Conservation (phyloP, 2,113 vertebrate genomes). For the Anguilla rostrata region DNA sequence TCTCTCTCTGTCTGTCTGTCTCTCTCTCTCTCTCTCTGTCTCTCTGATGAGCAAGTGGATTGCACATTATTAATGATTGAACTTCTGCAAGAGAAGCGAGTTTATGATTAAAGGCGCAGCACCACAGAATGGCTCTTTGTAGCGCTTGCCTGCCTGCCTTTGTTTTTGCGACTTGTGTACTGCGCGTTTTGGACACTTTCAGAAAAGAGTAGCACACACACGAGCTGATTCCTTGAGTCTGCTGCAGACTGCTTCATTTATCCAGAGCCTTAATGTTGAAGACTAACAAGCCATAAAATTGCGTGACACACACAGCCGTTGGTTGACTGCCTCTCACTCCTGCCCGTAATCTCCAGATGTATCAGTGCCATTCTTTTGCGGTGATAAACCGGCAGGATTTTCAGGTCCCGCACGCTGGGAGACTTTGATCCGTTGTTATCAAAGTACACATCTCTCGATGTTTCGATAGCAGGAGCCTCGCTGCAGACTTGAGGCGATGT, state of each 20-base stretch:
- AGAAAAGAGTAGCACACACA: not conserved
- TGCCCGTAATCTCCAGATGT: not conserved
- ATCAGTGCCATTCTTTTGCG: not conserved
- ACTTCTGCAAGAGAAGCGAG: not conserved
- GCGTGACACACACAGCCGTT: not conserved
- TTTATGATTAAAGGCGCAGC: not conserved
- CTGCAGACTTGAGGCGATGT: not conserved
- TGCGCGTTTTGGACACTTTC: not conserved
- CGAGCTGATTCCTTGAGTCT: not conserved
- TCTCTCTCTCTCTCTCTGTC: not conserved
- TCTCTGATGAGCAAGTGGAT: not conserved
- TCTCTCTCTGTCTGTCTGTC: not conserved
- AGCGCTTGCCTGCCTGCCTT: not conserved
- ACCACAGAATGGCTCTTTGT: not conserved
- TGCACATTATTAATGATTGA: not conserved
- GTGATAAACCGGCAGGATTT: not conserved
- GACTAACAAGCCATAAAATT: constrained; percentile 19
- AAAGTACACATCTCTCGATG: constrained; percentile 1
- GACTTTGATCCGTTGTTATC: constrained; percentile 26
- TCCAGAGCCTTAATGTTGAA: not conserved
- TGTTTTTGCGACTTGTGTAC: not conserved
- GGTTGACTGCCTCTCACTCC: not conserved
- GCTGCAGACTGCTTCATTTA: not conserved
- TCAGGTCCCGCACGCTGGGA: not conserved
- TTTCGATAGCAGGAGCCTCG: not conserved